Evolutionary conservation across 2,113 vertebrate species (phyloP).

Genomic region (Athene noctua): DNA sequence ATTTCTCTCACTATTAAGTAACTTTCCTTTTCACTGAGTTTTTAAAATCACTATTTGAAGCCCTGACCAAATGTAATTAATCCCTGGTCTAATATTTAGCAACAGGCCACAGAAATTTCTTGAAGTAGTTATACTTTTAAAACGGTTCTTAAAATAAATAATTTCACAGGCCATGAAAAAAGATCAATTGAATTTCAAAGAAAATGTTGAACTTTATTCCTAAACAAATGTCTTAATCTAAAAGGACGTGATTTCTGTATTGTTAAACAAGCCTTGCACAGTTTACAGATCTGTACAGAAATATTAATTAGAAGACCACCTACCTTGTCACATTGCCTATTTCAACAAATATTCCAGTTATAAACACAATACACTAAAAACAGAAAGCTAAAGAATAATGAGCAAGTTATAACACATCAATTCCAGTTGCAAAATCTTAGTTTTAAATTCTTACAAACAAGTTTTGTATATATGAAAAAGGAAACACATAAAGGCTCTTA

Average conservation of each 20-base stretch:
- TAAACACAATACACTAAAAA: slow-evolving; percentile 30
- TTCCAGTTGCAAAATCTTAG: neutral
- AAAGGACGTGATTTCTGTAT: slow-evolving; percentile 21
- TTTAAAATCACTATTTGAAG: slow-evolving; percentile 21
- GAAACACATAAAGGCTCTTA: neutral
- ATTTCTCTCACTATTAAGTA: neutral
- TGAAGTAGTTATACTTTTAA: slow-evolving; percentile 36
- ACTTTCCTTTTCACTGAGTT: neutral
- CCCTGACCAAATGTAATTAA: slow-evolving; percentile 12
- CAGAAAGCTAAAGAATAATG: neutral
- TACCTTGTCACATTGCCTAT: slow-evolving; percentile 25
- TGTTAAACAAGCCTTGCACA: slow-evolving; percentile 52
- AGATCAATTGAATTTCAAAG: slow-evolving; percentile 48
- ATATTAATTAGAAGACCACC: slow-evolving; percentile 68
- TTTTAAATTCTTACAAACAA: neutral
- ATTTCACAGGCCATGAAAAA: slow-evolving; percentile 22
- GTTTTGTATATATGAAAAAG: neutral
- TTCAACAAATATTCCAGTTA: slow-evolving; percentile 32
- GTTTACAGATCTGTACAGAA: slow-evolving; percentile 54
- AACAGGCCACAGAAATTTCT: slow-evolving; percentile 13
- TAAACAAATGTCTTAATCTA: slow-evolving; percentile 58
- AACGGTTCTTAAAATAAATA: slow-evolving; percentile 49
- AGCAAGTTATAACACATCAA: neutral
- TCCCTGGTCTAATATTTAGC: slow-evolving; percentile 65
- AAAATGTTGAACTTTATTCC: slow-evolving; percentile 37